Evolutionary conservation across 2,113 vertebrate species (phyloP).

Genomic region (Smithornis capensis): DNA sequence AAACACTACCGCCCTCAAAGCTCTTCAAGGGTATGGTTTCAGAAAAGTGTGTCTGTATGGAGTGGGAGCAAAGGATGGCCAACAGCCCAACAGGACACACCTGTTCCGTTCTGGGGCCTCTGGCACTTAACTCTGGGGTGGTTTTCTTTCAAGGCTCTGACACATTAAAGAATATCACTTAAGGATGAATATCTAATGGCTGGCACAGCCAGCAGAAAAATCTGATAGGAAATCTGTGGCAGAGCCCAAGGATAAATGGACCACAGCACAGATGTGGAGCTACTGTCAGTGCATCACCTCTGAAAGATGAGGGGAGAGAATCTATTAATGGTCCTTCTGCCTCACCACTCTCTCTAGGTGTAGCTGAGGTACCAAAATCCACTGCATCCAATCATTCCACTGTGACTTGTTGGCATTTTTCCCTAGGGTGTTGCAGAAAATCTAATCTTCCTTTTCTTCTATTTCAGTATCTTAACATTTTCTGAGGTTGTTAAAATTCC

Average conservation of each 20-base stretch:
- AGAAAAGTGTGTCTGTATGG: background rate
- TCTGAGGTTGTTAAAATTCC: slow-evolving; percentile 33
- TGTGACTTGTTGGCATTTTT: background rate
- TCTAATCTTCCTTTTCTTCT: background rate
- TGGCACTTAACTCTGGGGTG: background rate
- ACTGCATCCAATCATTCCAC: background rate
- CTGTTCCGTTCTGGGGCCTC: background rate
- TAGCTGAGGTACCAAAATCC: background rate
- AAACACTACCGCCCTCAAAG: background rate
- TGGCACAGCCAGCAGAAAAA: background rate
- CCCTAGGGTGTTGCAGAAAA: background rate
- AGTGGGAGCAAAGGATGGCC: background rate
- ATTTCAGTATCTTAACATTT: background rate
- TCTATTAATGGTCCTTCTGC: background rate
- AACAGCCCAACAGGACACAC: background rate
- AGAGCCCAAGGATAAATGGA: background rate
- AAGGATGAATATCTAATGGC: background rate
- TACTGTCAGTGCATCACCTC: background rate
- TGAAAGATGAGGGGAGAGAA: background rate
- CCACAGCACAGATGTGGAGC: background rate
- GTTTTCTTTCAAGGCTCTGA: background rate
- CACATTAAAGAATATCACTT: background rate
- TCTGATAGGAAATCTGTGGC: background rate
- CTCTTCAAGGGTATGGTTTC: background rate
- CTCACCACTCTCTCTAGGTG: background rate